A percentile compares a stretch with the other conserved stretches of the same genome.
These are phyloP conservation scores for Cotesia glomerata DNA, from an alignment of 1,140 invertebrate species.

Conservation along the genomic window DNA sequence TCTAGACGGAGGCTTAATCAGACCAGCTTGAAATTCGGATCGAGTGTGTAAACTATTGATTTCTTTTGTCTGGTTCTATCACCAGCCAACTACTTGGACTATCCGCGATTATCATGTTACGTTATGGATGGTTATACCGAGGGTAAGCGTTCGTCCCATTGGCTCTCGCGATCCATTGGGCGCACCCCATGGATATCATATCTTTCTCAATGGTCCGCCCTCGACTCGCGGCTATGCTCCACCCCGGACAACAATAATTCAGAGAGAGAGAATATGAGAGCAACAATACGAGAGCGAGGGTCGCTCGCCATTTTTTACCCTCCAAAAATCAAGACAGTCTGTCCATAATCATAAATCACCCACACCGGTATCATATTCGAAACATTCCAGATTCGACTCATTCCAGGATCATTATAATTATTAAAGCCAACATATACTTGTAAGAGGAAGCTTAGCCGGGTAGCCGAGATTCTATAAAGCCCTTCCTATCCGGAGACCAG, in stretches of 20 bases:
- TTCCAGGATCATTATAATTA: background rate
- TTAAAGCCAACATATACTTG: background rate
- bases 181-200: conserved; percentile 55
- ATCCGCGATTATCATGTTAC: conserved; percentile 38
- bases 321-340: conserved; percentile 12
- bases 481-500: conserved; percentile 16
- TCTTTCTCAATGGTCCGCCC: conserved; percentile 54
- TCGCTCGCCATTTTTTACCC: conserved; percentile 8
- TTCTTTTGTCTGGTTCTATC: background rate
- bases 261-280: conserved; percentile 25
- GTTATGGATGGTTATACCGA: conserved; percentile 39
- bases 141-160: conserved; percentile 42
- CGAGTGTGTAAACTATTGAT: background rate
- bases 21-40: background rate
- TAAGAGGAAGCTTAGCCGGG: background rate
- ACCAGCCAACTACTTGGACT: background rate
- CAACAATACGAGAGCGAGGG: background rate
- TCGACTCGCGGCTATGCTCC: conserved; percentile 46
- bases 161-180: conserved; percentile 42
- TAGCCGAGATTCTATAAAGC: conserved; percentile 47
- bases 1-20: too few relatives aligned
- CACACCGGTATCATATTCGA: background rate
- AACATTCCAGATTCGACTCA: background rate
- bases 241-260: conserved; percentile 57
- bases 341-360: background rate